Evolutionary conservation across 2,113 vertebrate genomes (phyloP).

Genomic region (Mixornis gularis): DNA sequence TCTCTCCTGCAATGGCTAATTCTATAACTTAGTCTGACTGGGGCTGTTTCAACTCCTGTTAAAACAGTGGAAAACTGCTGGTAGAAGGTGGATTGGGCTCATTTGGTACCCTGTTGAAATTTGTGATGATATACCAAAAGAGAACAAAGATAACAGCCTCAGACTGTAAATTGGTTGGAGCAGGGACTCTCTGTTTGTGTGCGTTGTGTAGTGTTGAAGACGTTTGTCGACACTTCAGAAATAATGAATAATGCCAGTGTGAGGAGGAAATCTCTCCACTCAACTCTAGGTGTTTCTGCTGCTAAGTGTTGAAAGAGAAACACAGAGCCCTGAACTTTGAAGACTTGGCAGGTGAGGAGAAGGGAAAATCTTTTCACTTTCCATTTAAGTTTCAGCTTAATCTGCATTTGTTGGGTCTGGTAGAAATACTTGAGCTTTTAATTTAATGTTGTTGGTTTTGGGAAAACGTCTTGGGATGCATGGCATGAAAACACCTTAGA

Average conservation of each 20-base stretch:
- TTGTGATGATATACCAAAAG: background rate
- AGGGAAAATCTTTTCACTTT: conserved; percentile 48
- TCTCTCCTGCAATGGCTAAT: background rate
- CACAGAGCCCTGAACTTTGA: conserved; percentile 29
- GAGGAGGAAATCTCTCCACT: conserved; percentile 62
- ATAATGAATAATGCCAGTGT: conserved; percentile 60
- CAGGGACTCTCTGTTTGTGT: conserved; percentile 48
- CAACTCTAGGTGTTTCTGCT: conserved; percentile 62
- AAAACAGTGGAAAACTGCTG: background rate
- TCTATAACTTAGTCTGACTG: background rate
- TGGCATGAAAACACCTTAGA: conserved; percentile 32
- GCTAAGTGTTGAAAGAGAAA: conserved; percentile 59
- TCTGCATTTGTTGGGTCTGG: conserved; percentile 31
- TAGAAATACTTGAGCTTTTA: conserved; percentile 39
- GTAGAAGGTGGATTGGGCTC: background rate
- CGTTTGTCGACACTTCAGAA: conserved; percentile 56
- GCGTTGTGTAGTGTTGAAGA: conserved; percentile 32
- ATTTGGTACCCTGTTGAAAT: conserved; percentile 20
- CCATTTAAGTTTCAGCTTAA: conserved; percentile 20
- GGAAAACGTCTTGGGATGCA: conserved; percentile 14
- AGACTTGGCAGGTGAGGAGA: conserved; percentile 43
- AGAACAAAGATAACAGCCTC: conserved; percentile 22
- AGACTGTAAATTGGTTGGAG: conserved; percentile 9
- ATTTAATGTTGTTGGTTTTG: conserved; percentile 48
- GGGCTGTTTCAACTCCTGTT: background rate